phyloP scores from a whole-genome alignment of 2,797 vertebrate species.

The Oreortyx pictus region DNA sequence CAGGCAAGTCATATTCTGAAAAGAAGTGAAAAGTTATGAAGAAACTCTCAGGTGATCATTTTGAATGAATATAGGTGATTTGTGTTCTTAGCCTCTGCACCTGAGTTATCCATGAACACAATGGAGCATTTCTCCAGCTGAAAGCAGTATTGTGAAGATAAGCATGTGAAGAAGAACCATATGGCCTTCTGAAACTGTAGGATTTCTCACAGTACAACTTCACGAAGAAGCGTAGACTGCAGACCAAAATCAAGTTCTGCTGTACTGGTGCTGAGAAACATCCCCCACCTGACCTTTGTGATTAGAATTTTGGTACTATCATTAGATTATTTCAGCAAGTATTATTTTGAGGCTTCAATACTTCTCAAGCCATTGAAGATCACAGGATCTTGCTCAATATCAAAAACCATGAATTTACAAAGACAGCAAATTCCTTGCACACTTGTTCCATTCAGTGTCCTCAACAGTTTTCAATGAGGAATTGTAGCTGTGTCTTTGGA shows the following conservation, averaged over 20 bases:
- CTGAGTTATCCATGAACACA: background rate
- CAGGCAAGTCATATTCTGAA: background rate
- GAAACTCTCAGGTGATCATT: background rate
- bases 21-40: background rate
- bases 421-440: background rate
- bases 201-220: background rate
- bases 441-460: background rate
- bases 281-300: background rate
- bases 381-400: background rate
- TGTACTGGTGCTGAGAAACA: background rate
- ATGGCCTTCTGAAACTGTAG: background rate
- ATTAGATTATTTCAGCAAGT: background rate
- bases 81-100: background rate
- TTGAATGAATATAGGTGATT: background rate
- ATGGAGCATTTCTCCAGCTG: background rate
- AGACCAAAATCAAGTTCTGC: background rate
- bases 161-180: background rate
- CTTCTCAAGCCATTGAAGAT: background rate
- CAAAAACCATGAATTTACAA: background rate
- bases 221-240: background rate
- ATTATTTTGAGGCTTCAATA: background rate
- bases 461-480: background rate
- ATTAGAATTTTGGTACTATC: background rate
- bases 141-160: background rate
- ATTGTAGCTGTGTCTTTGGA: background rate